These are phyloP conservation scores for Sparidentex hasta DNA, from an alignment of 2,797 vertebrate species.

Conservation along the genomic window DNA sequence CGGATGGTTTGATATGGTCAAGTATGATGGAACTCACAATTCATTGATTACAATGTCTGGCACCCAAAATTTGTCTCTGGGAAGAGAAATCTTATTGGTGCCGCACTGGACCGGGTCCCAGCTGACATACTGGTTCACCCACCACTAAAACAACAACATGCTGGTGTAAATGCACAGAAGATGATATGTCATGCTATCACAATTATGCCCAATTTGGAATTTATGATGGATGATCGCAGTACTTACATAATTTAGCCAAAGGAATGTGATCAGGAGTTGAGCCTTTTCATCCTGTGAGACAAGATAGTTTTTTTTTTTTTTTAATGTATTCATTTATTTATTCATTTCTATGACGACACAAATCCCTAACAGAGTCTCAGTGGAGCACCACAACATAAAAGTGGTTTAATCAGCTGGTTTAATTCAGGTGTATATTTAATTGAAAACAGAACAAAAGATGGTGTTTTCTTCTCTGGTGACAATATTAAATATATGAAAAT, in stretches of 20 bases:
- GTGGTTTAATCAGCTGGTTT: neutral
- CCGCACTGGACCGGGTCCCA: conserved; percentile 85
- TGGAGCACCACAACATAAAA: neutral
- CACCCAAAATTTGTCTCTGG: conserved; percentile 76
- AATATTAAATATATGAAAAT: neutral
- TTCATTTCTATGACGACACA: neutral
- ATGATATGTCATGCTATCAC: accelerated
- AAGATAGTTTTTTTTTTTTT: neutral
- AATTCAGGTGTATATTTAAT: neutral
- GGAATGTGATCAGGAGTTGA: conserved; percentile 81
- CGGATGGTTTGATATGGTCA: neutral
- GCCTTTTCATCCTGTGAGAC: conserved; percentile 83
- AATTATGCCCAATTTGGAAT: neutral
- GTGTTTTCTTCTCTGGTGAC: neutral
- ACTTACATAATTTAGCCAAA: conserved; percentile 82
- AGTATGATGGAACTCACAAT: conserved; percentile 79
- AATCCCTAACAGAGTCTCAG: neutral
- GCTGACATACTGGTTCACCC: conserved; percentile 80
- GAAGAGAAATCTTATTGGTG: conserved; percentile 74
- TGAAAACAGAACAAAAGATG: neutral
- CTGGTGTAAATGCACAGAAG: neutral
- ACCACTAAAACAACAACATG: conserved; percentile 71
- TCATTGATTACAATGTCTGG: conserved; percentile 83
- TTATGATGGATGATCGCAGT: neutral
- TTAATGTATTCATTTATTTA: neutral